Base-by-base conservation (phyloP, 2,888 invertebrate genomes). In the Polyommatus iphigenia region DNA sequence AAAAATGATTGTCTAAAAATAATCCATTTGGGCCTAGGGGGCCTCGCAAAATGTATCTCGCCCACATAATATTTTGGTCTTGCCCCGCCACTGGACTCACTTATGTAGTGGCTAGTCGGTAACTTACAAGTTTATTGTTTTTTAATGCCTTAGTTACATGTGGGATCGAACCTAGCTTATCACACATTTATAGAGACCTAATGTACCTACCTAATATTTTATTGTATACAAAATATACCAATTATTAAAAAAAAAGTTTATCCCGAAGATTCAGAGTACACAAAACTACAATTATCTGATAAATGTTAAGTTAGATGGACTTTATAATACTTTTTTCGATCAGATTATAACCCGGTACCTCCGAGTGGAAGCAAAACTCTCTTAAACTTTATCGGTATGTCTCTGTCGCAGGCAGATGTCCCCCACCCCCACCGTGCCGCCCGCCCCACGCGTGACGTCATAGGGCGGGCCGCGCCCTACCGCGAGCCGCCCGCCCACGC, bases 361-460 rank as follows among this genome's bases (percentile, higher is more conserved):
- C 5, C 6, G 15, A 67, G 67, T 67, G 67, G 67, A 67, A 67
- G 67, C 67, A 76, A 62, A 76, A 59, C 36, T 76, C 59, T 7
- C 76, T 54, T 76, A 54, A 76, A 62, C 41, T 41, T 41, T 57
- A n/a, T 67, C 50, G 29, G 73, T 78, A 62, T 75, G 78, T 59
- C 41, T 46, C 76, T 46, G 72, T 76, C 57, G 32, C 71, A n/a
- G 54, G 7, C 78, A 41, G 71, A 77, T 32, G 57, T 24, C 78
- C 77, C 73, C 75, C 77, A 50, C 5, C 76, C 5, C 76, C 78
- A 62, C 77, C 75, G 77, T 76, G 71, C 77, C 75, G 77, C 77
- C 79, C 79, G 77, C 77, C 76, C 71, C 77, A 54, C 54, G 88
- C 83, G 80, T 88, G 88, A 88, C 88, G 88, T 88, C 87, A 88